Evolutionary conservation across 2,113 vertebrate genomes (phyloP), one percentile per base, ranked within the genome.

Genomic region (Cyphomyrus plagiostoma): DNA sequence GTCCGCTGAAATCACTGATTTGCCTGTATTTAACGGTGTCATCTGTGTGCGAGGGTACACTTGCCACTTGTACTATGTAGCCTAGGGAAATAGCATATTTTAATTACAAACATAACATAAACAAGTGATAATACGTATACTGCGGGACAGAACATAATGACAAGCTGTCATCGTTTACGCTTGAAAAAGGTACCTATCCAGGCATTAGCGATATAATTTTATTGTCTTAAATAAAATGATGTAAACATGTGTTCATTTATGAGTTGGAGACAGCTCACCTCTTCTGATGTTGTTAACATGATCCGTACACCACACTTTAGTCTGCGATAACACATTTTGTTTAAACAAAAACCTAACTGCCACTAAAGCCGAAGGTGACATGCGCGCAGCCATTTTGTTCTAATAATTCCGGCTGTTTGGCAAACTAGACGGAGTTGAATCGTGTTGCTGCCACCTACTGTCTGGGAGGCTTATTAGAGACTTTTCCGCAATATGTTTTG

Each of bases 321-420:
- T 91, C 80, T 50, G 86, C 4, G 89, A 52, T 0, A 48, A 90
- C 42, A 90, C 48, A 0, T 90, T 90, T 11, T 91, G 83, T 1
- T 87, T 91, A 0, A 93, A 89, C 62, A 94, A 42, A 83, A 19
- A 84, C 35, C 90, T 90, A 49, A 93, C 88, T 10, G 91, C 91
- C 56, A 89, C 42, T 1, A 90, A 90, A 49, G 89, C 90, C 94
- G 94, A 94, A 93, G 94, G 94, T 92, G 93, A 94, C 83, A 92
- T 39, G 87, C 91, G 91, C 88, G 90, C 94, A 91, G 95, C 95
- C 96, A 96, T 96, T 91, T 95, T 95, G 92, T 46, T 89, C 95
- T 91, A 84, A 45, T 66, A 21, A 52, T 21, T 26, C 35, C 30
- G 53, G 39, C 19, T 58, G 19, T 58, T 11, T 45, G 56, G 8